phyloP scores from a whole-genome alignment of 2,888 invertebrate species.

The Trachelus troglodyta region DNA sequence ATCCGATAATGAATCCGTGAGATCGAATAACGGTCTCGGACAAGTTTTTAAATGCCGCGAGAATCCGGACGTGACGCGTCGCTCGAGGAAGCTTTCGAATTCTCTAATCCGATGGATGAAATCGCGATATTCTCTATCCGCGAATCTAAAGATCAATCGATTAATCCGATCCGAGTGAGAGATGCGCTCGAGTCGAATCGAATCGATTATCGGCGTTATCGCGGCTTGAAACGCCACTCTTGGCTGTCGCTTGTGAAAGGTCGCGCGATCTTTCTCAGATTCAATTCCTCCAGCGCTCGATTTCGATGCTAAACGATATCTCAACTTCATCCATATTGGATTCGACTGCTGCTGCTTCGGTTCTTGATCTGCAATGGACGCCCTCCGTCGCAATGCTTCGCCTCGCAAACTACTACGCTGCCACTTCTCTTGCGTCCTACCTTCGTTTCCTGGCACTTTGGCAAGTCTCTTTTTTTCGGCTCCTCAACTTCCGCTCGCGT shows the following conservation, averaged over 20 bases:
- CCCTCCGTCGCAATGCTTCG: background rate
- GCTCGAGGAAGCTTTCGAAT: background rate
- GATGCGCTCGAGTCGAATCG: background rate
- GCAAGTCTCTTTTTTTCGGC: background rate
- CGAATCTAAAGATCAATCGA: background rate
- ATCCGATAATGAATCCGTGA: background rate
- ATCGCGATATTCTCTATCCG: background rate
- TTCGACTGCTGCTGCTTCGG: background rate
- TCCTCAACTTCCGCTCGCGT: background rate
- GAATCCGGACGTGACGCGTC: background rate
- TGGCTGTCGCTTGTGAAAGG: background rate
- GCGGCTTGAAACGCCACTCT: background rate
- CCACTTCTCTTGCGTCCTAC: background rate
- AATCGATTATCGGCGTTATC: background rate
- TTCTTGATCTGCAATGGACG: background rate
- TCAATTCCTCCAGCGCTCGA: background rate
- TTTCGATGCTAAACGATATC: background rate
- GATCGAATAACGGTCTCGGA: background rate
- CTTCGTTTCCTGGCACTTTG: background rate
- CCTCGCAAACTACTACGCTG: background rate
- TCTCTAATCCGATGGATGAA: background rate
- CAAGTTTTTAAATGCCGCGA: background rate
- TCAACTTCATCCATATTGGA: background rate
- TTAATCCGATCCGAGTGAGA: background rate
- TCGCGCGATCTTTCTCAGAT: background rate